phyloP scores from a whole-genome alignment of 2,888 invertebrate genomes.

The Cybosia mesomella region DNA sequence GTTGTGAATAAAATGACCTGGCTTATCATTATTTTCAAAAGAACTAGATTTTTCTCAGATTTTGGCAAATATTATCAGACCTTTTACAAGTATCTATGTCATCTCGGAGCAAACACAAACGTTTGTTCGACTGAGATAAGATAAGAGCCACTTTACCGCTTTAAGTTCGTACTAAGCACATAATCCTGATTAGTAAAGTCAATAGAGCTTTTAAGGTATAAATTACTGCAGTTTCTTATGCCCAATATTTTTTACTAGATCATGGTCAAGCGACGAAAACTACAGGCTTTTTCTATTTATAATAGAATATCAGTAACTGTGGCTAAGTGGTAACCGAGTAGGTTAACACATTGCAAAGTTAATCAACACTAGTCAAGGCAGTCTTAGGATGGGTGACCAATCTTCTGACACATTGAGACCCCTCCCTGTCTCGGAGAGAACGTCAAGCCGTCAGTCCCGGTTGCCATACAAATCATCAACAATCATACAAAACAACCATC shows the following conservation, averaged over 20 bases:
- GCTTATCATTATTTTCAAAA: slow-evolving; percentile 32
- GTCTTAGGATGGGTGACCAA: no score
- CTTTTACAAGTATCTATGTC: slow-evolving; percentile 59
- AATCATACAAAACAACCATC: no score
- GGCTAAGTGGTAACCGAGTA: no score
- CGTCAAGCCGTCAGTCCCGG: no score
- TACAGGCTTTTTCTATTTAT: no score
- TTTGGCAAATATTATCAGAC: slow-evolving; percentile 63
- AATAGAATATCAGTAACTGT: not conserved
- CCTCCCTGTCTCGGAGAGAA: no score
- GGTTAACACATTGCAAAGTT: no score
- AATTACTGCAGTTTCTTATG: not conserved
- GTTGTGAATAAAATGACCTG: slow-evolving; percentile 24
- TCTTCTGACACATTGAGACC: no score
- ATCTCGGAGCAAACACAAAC: slow-evolving; percentile 66
- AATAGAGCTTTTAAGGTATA: not conserved
- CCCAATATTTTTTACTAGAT: not conserved
- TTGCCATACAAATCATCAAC: no score
- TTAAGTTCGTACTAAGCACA: slow-evolving; percentile 15
- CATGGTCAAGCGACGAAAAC: not conserved
- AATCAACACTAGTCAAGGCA: no score
- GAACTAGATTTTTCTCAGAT: slow-evolving; percentile 45
- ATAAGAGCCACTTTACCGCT: slow-evolving; percentile 31
- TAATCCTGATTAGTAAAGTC: not conserved
- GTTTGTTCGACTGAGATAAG: slow-evolving; percentile 51